Evolutionary conservation across 2,113 vertebrate species (phyloP).

Genomic region (Leptocoma aspasia): DNA sequence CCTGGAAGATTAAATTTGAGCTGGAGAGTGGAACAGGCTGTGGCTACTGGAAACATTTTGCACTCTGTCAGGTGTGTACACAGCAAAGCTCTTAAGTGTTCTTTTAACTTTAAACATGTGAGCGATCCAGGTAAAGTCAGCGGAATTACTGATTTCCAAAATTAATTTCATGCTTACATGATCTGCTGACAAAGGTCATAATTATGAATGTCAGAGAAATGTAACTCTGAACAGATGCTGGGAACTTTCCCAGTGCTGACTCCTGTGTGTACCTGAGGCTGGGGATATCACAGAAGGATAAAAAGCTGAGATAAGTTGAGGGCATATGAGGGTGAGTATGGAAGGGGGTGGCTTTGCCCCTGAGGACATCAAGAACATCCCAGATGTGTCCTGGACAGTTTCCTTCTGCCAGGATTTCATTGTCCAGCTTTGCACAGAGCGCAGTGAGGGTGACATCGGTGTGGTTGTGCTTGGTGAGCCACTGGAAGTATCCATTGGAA

Average conservation of each 20-base stretch:
- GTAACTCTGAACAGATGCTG: slow-evolving; percentile 15
- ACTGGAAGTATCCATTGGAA: background rate
- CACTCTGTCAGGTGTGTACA: background rate
- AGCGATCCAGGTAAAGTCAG: background rate
- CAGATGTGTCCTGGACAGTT: background rate
- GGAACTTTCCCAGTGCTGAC: background rate
- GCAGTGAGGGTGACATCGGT: background rate
- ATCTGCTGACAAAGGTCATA: slow-evolving; percentile 31
- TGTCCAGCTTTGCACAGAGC: background rate
- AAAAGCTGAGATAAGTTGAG: background rate
- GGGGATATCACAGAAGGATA: background rate
- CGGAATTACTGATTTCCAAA: background rate
- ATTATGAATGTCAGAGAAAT: background rate
- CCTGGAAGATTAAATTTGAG: background rate
- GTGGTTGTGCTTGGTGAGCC: background rate
- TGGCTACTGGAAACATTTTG: slow-evolving; percentile 18
- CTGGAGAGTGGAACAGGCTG: background rate
- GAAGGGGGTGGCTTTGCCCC: background rate
- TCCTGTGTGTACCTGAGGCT: background rate
- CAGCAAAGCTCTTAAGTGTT: background rate
- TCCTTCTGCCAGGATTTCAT: background rate
- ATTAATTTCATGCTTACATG: slow-evolving; percentile 34
- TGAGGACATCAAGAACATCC: background rate
- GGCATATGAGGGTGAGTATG: background rate
- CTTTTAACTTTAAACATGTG: background rate